These are phyloP conservation scores for Platycheirus albimanus DNA, from an alignment of 2,888 invertebrate genomes.

Conservation along the genomic window DNA sequence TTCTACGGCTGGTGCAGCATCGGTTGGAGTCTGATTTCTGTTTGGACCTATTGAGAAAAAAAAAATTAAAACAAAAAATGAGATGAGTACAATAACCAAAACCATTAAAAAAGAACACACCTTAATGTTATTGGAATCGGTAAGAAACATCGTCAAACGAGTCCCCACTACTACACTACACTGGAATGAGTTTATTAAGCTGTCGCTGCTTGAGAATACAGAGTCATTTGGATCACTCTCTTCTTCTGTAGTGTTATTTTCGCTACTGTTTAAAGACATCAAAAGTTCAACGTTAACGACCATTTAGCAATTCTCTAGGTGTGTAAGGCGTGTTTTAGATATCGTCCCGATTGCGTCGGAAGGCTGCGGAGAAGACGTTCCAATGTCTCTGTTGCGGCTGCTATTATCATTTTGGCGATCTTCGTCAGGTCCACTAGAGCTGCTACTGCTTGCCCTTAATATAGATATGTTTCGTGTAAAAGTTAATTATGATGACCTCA, in stretches of 20 bases:
- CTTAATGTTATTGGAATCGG: too few species aligned
- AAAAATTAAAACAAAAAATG: too few species aligned
- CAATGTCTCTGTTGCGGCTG: constrained; percentile 81
- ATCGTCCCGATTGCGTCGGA: constrained; percentile 40
- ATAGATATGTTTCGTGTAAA: constrained; percentile 80
- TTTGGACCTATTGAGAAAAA: too few species aligned
- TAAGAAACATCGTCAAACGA: too few species aligned
- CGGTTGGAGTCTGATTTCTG: too few species aligned
- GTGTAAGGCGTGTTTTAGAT: constrained; percentile 75
- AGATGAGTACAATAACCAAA: too few species aligned
- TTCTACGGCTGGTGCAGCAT: too few species aligned
- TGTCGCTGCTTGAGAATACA: constrained; percentile 81
- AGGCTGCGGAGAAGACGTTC: constrained; percentile 83
- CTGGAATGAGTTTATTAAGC: constrained; percentile 80
- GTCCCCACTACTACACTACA: constrained; percentile 72
- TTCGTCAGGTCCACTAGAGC: constrained; percentile 80
- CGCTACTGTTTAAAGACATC: constrained; percentile 76
- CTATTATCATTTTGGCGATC: constrained; percentile 78
- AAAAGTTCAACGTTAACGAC: constrained; percentile 79
- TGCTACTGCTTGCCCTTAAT: constrained; percentile 81
- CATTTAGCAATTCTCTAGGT: constrained; percentile 77
- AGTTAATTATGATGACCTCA: constrained; percentile 77
- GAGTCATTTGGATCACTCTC: constrained; percentile 83
- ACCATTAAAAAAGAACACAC: too few species aligned
- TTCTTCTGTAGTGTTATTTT: constrained; percentile 76